Evolutionary conservation across 1,140 invertebrate species (phyloP).

Genomic region (Conus betulinus): DNA sequence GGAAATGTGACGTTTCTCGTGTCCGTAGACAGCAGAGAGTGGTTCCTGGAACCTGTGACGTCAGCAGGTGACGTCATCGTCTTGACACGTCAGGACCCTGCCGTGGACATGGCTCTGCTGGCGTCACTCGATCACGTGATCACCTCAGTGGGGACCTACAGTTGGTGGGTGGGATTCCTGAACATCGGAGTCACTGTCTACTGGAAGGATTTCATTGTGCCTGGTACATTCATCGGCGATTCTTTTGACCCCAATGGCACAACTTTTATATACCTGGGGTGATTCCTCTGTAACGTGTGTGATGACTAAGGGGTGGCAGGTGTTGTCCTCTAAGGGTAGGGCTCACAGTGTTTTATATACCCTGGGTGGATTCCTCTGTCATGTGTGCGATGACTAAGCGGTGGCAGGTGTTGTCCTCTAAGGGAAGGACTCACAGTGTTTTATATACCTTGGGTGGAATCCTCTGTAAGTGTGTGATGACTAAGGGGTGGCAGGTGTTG

Average conservation of each 20-base stretch:
- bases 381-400: too few species aligned
- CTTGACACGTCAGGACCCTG: conserved; percentile 9
- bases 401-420: too few species aligned
- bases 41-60: conserved; percentile 1
- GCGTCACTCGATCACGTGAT: conserved; percentile 62
- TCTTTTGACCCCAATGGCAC: not conserved
- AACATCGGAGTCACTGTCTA: conserved; percentile 55
- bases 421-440: too few species aligned
- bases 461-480: too few species aligned
- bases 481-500: not conserved
- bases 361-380: not conserved
- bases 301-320: too few species aligned
- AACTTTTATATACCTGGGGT: conserved; percentile 24
- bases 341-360: not conserved
- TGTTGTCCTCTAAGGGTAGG: not conserved
- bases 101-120: conserved; percentile 61
- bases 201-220: conserved; percentile 41
- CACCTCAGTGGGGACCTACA: conserved; percentile 57
- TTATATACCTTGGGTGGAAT: too few species aligned
- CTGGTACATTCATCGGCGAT: conserved; percentile 16
- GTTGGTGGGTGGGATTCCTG: conserved; percentile 58
- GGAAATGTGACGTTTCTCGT: conserved; percentile 24
- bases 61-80: conserved; percentile 8
- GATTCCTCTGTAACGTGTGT: conserved; percentile 14
- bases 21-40: conserved; percentile 1